phyloP scores from a whole-genome alignment of 1,140 invertebrate species.

The Berghia stephanieae region DNA sequence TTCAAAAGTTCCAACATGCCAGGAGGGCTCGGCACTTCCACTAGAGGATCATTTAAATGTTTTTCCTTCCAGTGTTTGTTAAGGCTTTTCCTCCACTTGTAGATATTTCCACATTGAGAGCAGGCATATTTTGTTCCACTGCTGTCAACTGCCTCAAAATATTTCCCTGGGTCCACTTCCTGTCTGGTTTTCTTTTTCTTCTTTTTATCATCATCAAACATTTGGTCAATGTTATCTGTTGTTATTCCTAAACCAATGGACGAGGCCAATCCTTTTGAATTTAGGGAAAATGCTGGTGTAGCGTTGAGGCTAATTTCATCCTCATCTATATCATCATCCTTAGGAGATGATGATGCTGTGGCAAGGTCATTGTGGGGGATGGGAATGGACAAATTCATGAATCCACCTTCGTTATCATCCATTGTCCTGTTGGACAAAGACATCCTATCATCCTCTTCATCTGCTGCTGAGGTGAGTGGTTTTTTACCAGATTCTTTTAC shows the following conservation, averaged over 20 bases:
- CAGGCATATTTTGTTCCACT: conserved; percentile 65
- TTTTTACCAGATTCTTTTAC: conserved; percentile 35
- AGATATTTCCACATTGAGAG: conserved; percentile 66
- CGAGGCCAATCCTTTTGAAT: background rate
- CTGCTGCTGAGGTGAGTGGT: background rate
- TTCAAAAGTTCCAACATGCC: conserved; percentile 38
- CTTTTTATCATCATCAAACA: conserved; percentile 34
- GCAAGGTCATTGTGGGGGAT: background rate
- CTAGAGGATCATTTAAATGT: conserved; percentile 57
- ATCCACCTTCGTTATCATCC: background rate
- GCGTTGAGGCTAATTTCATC: conserved; percentile 34
- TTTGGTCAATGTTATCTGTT: conserved; percentile 21
- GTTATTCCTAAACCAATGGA: conserved; percentile 12
- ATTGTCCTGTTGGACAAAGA: background rate
- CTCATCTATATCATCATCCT: conserved; percentile 46
- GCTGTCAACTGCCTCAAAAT: conserved; percentile 60
- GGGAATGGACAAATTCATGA: background rate
- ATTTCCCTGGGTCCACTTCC: conserved; percentile 64
- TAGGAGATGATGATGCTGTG: conserved; percentile 26
- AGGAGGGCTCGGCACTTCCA: conserved; percentile 47
- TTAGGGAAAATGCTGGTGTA: background rate
- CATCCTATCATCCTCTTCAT: background rate
- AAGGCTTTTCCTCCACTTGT: conserved; percentile 67
- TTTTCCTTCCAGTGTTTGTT: conserved; percentile 69
- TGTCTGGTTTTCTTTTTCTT: conserved; percentile 61